phyloP scores from a whole-genome alignment of 2,797 vertebrate species.

The Gallinago stenura region DNA sequence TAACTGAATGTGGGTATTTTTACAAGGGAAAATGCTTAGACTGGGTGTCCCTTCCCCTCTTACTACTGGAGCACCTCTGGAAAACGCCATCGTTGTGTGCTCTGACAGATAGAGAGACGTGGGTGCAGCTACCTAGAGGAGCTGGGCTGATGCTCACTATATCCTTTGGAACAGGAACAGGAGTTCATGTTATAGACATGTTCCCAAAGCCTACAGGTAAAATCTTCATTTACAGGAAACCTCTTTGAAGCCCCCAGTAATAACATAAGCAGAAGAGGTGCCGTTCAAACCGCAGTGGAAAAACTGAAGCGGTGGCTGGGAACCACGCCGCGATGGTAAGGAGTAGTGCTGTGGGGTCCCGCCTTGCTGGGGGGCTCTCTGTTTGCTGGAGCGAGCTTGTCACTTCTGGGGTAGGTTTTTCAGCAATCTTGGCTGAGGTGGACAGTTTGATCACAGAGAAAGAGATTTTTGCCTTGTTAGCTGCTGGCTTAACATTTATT shows the following conservation, averaged over 20 bases:
- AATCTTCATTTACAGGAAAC: neutral
- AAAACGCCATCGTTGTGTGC: fast-evolving
- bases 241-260: neutral
- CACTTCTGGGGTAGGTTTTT: neutral
- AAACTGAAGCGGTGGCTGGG: fast-evolving
- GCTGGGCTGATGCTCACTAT: neutral
- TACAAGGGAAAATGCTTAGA: neutral
- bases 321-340: neutral
- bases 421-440: neutral
- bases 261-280: neutral
- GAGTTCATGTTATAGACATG: fast-evolving
- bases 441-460: neutral
- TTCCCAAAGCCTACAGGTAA: neutral
- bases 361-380: neutral
- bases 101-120: neutral
- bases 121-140: neutral
- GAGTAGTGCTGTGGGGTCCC: neutral
- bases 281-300: fast-evolving
- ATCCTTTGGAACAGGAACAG: neutral
- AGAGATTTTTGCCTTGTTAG: neutral
- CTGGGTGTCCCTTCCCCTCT: neutral
- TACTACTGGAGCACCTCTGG: neutral
- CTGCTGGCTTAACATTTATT: neutral
- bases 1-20: neutral
- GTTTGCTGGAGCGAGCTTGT: neutral